Evolutionary conservation across 64 coral and sea anemone genomes (phyloP).

Genomic region (Acropora tenuis): DNA sequence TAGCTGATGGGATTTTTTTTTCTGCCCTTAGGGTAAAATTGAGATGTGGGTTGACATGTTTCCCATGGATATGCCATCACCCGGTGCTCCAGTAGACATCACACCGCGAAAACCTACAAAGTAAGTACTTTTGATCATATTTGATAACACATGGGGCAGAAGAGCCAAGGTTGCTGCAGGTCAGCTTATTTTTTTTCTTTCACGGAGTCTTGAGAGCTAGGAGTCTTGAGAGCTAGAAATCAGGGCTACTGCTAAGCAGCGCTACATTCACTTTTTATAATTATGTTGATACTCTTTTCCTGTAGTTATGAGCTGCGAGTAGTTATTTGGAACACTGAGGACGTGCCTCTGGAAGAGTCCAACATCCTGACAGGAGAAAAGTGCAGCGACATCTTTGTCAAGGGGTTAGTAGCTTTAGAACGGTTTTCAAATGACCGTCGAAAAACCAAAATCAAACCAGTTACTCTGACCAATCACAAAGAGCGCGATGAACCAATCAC

Average conservation of each 20-base stretch:
- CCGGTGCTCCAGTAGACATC: slow-evolving; percentile 96
- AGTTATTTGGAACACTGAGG: slow-evolving; percentile 95
- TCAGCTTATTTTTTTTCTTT: too few species aligned
- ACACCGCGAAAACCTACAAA: slow-evolving; percentile 96
- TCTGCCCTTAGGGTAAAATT: slow-evolving; percentile 74
- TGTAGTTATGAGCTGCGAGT: slow-evolving; percentile 78
- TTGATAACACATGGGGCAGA: too few species aligned
- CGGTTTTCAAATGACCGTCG: too few species aligned
- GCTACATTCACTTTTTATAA: background rate
- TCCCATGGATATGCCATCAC: slow-evolving; percentile 98
- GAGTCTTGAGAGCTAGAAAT: background rate
- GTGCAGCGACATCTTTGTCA: slow-evolving; percentile 99
- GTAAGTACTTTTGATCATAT: slow-evolving; percentile 21
- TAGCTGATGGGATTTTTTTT: background rate
- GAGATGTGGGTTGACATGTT: slow-evolving; percentile 99
- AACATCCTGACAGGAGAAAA: slow-evolving; percentile 95
- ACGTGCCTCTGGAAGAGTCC: slow-evolving; percentile 90
- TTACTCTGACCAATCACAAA: too few species aligned
- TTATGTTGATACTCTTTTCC: background rate
- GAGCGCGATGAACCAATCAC: too few species aligned
- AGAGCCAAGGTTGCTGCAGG: too few species aligned
- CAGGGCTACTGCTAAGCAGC: background rate
- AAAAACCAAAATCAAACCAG: too few species aligned
- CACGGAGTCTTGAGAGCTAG: too few species aligned
- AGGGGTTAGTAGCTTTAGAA: slow-evolving; percentile 59